Conservation (phyloP, 1,140 invertebrate genomes). For the Pentalonia nigronervosa region DNA sequence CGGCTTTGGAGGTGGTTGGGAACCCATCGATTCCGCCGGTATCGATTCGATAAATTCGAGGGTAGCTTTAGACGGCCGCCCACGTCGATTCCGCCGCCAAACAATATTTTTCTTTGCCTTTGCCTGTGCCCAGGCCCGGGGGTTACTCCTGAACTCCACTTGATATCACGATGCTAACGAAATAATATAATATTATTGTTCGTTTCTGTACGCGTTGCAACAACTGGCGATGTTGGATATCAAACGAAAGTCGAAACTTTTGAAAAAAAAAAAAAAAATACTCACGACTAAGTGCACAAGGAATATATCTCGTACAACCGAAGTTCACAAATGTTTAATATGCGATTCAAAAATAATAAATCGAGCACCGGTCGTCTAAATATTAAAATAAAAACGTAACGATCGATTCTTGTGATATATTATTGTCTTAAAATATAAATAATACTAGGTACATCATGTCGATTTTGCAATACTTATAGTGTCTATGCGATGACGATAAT, state of each 20-base stretch:
- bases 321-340: not conserved
- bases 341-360: not conserved
- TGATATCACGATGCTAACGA: no score
- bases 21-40: not conserved
- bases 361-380: not conserved
- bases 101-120: not conserved
- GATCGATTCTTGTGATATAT: not conserved
- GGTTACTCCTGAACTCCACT: not conserved
- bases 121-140: fast-evolving
- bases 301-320: no score
- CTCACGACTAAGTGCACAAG: not conserved
- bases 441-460: not conserved
- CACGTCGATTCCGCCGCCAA: not conserved
- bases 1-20: not conserved
- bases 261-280: not conserved
- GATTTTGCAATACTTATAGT: not conserved
- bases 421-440: not conserved
- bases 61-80: not conserved
- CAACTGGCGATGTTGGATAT: not conserved
- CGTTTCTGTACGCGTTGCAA: not conserved
- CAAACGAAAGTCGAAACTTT: not conserved
- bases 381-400: not conserved
- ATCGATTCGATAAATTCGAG: not conserved
- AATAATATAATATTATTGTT: not conserved
- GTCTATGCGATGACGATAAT: not conserved